A percentile compares a stretch with the other conserved stretches of the same genome.
Evolutionary conservation across 2,797 vertebrate genomes (phyloP).

Genomic region (Platyrinchus mystaceus): DNA sequence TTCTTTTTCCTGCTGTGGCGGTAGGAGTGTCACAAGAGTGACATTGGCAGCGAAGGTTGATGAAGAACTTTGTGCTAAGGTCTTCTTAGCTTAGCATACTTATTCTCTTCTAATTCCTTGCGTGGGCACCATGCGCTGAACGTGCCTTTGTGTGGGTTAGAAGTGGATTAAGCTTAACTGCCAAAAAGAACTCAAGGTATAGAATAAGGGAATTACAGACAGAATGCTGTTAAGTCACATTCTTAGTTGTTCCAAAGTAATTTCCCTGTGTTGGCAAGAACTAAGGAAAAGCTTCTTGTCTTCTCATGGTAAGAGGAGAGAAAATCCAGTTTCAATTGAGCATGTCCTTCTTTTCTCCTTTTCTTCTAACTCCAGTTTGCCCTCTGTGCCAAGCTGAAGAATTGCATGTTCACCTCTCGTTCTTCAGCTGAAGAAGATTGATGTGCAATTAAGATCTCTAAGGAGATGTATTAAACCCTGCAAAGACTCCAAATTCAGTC

Average conservation of each 20-base stretch:
- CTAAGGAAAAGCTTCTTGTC: conserved; percentile 29
- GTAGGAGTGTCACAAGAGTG: background rate
- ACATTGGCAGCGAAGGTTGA: background rate
- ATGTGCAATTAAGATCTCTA: conserved; percentile 67
- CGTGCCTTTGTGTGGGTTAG: conserved; percentile 41
- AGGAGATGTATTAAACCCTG: conserved; percentile 44
- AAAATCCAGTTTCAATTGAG: conserved; percentile 20
- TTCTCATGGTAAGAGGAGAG: background rate
- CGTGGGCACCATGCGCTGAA: conserved; percentile 22
- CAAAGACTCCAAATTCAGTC: conserved; percentile 22
- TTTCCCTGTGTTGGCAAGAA: conserved; percentile 21
- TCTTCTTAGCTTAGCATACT: conserved; percentile 32
- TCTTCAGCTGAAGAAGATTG: conserved; percentile 54
- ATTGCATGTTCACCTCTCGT: conserved; percentile 20
- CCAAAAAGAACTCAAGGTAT: background rate
- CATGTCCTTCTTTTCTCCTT: conserved; percentile 41
- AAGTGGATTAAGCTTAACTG: conserved; percentile 51
- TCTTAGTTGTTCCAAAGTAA: conserved; percentile 42
- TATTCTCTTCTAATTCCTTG: conserved; percentile 43
- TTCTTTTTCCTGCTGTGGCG: background rate
- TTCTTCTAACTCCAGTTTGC: conserved; percentile 51
- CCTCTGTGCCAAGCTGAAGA: conserved; percentile 47
- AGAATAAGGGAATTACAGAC: conserved; percentile 33
- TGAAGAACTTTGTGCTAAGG: conserved; percentile 12
- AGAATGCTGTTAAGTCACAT: conserved; percentile 24